Percentiles rank a stretch among this genome's conserved stretches.
Conservation (phyloP, 1,140 invertebrate species). For the Drosophila orena region DNA sequence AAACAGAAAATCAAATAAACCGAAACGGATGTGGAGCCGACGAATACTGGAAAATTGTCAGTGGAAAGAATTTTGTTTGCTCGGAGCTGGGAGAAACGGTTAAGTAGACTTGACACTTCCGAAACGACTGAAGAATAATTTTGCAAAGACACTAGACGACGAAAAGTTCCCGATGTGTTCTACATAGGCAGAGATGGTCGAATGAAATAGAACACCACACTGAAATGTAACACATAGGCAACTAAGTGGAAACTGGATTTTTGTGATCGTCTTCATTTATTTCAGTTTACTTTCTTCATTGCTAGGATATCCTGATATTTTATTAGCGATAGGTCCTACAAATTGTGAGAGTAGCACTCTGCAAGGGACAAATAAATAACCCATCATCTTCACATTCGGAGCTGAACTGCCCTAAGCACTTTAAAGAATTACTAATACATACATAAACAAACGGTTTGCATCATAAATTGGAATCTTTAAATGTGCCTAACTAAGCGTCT, state of each 20-base stretch:
- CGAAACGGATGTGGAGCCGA: not conserved
- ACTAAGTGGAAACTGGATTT: not conserved
- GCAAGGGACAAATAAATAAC: not conserved
- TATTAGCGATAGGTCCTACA: conserved; percentile 14
- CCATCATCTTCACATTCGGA: not conserved
- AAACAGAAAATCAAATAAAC: not conserved
- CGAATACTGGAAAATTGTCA: conserved; percentile 38
- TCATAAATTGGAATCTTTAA: conserved; percentile 64
- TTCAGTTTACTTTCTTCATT: conserved; percentile 57
- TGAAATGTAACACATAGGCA: conserved; percentile 14
- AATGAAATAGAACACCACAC: not conserved
- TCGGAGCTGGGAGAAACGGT: conserved; percentile 37
- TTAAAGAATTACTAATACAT: conserved; percentile 35
- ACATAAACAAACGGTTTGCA: conserved; percentile 32
- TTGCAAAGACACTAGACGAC: conserved; percentile 59
- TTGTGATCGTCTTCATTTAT: conserved; percentile 52
- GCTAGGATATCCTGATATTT: conserved; percentile 55
- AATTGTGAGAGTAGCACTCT: conserved; percentile 28
- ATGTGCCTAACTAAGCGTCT: conserved; percentile 63
- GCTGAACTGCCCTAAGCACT: conserved; percentile 18
- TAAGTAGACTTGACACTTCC: conserved; percentile 57
- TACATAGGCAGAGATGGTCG: conserved; percentile 13
- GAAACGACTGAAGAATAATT: conserved; percentile 59
- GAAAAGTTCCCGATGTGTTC: conserved; percentile 57
- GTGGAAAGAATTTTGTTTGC: conserved; percentile 71